Conservation (phyloP, 2,113 vertebrate genomes). For the Gymnarchus niloticus region DNA sequence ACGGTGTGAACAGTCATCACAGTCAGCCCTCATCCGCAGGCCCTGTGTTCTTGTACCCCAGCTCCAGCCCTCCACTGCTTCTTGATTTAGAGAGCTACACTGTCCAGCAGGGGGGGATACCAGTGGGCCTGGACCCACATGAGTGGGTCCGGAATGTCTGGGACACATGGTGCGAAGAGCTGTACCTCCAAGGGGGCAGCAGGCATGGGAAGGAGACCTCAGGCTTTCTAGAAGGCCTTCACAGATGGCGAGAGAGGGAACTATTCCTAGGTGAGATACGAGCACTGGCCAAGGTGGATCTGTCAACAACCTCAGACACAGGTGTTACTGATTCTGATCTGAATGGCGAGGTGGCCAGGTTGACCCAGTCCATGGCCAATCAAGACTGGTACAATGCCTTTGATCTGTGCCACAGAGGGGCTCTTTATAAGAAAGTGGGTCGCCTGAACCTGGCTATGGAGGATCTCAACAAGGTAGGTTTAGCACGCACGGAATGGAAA, state of each 20-base stretch:
- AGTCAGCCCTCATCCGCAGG: neutral
- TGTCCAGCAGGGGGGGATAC: slow-evolving; percentile 38
- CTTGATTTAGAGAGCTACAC: slow-evolving; percentile 58
- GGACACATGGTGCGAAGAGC: slow-evolving; percentile 48
- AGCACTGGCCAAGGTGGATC: slow-evolving; percentile 40
- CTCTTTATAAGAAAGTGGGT: slow-evolving; percentile 61
- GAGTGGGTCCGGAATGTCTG: slow-evolving; percentile 48
- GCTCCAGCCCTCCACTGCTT: slow-evolving; percentile 45
- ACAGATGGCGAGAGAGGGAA: neutral
- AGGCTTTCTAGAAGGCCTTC: neutral
- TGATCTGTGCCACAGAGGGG: slow-evolving; percentile 60
- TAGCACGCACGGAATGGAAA: neutral
- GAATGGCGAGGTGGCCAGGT: slow-evolving; percentile 46
- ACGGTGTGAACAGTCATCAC: neutral
- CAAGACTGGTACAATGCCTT: slow-evolving; percentile 45
- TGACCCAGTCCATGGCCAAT: slow-evolving; percentile 52
- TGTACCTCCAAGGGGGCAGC: slow-evolving; percentile 28
- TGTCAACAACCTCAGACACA: slow-evolving; percentile 38
- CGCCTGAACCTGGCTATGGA: slow-evolving; percentile 58
- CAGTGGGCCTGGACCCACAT: slow-evolving; percentile 23
- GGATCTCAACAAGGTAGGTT: slow-evolving; percentile 64
- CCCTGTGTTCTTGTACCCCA: slow-evolving; percentile 14
- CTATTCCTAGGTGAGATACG: slow-evolving; percentile 23
- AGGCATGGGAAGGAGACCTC: neutral
- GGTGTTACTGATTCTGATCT: slow-evolving; percentile 35